phyloP scores from a whole-genome alignment of 2,888 invertebrate genomes.

The Ryuthela nishihirai region DNA sequence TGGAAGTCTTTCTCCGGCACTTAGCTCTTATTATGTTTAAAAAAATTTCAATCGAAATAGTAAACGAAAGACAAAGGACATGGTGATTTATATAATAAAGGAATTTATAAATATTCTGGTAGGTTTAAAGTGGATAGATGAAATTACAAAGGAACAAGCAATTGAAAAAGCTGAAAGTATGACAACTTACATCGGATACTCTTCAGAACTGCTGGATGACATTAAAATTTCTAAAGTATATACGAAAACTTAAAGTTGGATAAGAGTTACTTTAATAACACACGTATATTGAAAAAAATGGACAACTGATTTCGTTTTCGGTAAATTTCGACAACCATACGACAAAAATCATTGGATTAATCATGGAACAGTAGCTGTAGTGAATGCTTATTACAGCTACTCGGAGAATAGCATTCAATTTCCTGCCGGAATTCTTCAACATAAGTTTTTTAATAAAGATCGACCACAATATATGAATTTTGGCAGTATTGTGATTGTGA shows the following conservation, averaged over 20 bases:
- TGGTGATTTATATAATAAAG: slow-evolving; percentile 76
- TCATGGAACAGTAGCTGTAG: slow-evolving; percentile 75
- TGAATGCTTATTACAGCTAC: slow-evolving; percentile 80
- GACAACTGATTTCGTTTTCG: slow-evolving; percentile 73
- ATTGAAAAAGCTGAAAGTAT: slow-evolving; percentile 19
- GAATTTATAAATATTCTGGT: slow-evolving; percentile 76
- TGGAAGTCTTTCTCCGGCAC: neutral
- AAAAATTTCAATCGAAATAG: slow-evolving; percentile 82
- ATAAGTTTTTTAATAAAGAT: slow-evolving; percentile 45
- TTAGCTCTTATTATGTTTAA: slow-evolving; percentile 69
- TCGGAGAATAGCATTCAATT: slow-evolving; percentile 70
- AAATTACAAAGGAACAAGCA: slow-evolving; percentile 58
- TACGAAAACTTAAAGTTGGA: slow-evolving; percentile 4
- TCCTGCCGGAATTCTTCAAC: slow-evolving; percentile 27
- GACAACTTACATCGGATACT: slow-evolving; percentile 5
- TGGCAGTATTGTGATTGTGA: slow-evolving; percentile 75
- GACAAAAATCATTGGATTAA: slow-evolving; percentile 61
- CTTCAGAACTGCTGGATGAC: slow-evolving; percentile 11
- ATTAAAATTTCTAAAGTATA: neutral
- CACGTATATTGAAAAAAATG: slow-evolving; percentile 73
- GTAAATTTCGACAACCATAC: slow-evolving; percentile 64
- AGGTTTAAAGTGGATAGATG: slow-evolving; percentile 87
- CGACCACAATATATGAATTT: slow-evolving; percentile 26
- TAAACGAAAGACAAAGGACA: slow-evolving; percentile 72
- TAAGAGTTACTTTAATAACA: slow-evolving; percentile 67